Base-by-base conservation (phyloP, 2,888 invertebrate genomes). In the Coecobrya sp. region DNA sequence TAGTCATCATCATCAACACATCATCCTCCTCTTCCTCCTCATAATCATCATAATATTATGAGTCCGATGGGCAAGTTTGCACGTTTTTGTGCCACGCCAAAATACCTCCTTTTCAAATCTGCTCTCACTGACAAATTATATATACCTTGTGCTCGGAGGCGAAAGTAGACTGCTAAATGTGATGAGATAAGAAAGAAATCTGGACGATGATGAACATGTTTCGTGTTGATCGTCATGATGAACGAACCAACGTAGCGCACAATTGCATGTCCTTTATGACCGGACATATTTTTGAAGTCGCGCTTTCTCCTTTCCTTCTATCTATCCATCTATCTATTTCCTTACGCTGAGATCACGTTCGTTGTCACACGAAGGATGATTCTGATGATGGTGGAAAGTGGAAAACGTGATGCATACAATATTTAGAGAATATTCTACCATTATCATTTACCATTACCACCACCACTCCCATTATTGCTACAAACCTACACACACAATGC, bases 341-440 rank as follows among this genome's bases (percentile, higher is more conserved):
- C 13, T 27, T 0, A 36, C 42, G 68, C 5, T 1, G 4, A 73
- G 19, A 42, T 42, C 73, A 73, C 73, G 73, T 73, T 4, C 4
- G 0, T 42, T 42, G 42, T 42, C 19, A 42, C 73, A 42, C 25
- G 68, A 1, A 68, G 30, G 68, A 62, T 22, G 62, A 62, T 25
- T 22, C n/a, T 70, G 16, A 70, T 70, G 11, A 73, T 25, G 2
- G 42, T n/a, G 22, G 42, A 73, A 73, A 73, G 42, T 36, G 42
- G 73, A 73, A 36, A 73, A 73, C 73, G 73, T 73, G 73, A n/a
- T 73, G 42, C 73, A 42, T 73, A 42, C 42, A 42, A 36, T 73
- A 73, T 73, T 73, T 73, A 73, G 2, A 62, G 10, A 62, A 7
- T 62, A 5, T 25, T 42, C 13, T 36, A 70, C 70, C 30, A 13